Evolutionary conservation across 2,113 vertebrate species (phyloP).

Genomic region (Saimiri boliviensis): DNA sequence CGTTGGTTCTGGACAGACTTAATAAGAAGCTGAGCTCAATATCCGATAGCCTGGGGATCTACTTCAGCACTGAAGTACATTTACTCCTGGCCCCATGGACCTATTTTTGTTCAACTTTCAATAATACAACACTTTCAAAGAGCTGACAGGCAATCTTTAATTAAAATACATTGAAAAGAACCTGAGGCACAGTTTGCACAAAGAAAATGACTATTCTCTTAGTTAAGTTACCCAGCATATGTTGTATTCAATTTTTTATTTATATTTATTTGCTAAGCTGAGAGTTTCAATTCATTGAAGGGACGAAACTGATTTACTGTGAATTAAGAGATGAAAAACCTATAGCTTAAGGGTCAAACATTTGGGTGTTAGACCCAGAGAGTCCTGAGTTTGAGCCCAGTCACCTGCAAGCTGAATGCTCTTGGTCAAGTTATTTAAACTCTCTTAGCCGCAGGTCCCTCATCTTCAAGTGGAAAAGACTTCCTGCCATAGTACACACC

Average conservation of each 20-base stretch:
- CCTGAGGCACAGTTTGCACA: background rate
- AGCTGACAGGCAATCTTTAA: slow-evolving; percentile 59
- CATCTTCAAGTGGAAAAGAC: background rate
- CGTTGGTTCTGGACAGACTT: background rate
- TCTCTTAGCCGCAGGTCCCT: background rate
- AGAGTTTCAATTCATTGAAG: background rate
- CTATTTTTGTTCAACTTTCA: background rate
- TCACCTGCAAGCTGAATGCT: background rate
- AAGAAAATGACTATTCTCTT: background rate
- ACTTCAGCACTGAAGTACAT: slow-evolving; percentile 25
- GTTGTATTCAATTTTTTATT: background rate
- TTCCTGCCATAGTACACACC: background rate
- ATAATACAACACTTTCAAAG: slow-evolving; percentile 45
- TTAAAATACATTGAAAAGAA: slow-evolving; percentile 64
- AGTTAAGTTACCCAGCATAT: background rate
- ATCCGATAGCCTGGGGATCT: background rate
- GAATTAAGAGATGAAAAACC: background rate
- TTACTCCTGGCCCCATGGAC: slow-evolving; percentile 41
- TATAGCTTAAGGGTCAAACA: background rate
- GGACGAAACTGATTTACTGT: background rate
- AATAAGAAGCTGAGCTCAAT: slow-evolving; percentile 19
- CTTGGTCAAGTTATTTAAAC: background rate
- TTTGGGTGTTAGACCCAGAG: background rate
- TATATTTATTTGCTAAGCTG: background rate
- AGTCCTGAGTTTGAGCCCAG: background rate